Conservation (phyloP, 2,888 invertebrate genomes). For the Lasioglossum oenotherae region DNA sequence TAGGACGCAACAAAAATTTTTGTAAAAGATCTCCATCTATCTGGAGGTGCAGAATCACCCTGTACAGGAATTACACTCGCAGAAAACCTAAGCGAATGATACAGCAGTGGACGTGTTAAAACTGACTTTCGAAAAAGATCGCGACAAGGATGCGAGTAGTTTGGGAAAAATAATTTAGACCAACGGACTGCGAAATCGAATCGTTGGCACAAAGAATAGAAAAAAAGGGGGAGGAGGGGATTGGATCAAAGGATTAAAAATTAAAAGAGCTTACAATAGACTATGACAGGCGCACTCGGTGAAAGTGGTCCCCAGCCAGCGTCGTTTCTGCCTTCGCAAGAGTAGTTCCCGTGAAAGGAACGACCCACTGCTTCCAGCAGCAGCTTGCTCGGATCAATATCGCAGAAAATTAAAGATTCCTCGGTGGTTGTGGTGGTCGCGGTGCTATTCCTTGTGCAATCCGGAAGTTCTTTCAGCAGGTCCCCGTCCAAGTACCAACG, state of each 20-base stretch:
- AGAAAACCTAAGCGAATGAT: background rate
- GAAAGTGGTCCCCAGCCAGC: conserved; percentile 95
- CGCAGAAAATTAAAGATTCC: conserved; percentile 88
- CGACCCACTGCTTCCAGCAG: conserved; percentile 94
- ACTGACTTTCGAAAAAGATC: background rate
- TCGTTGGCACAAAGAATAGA: background rate
- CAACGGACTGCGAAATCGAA: conserved; percentile 9
- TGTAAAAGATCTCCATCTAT: no score
- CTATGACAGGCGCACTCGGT: conserved; percentile 91
- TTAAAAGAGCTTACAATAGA: conserved; percentile 89
- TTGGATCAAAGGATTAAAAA: conserved; percentile 41
- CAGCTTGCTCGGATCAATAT: conserved; percentile 94
- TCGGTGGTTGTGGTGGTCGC: conserved; percentile 72
- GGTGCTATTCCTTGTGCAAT: conserved; percentile 87
- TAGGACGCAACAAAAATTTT: no score
- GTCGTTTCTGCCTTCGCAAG: conserved; percentile 94
- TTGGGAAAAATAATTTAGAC: conserved; percentile 19
- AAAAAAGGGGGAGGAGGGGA: background rate
- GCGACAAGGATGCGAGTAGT: background rate
- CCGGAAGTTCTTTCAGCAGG: conserved; percentile 93
- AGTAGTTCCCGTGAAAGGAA: conserved; percentile 96
- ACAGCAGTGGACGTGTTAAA: background rate
- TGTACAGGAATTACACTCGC: no score
- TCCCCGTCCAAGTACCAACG: conserved; percentile 95
- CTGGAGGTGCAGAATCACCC: no score